Percentiles rank a stretch among this genome's conserved stretches.
These are phyloP conservation scores for Perognathus longimembris DNA, from an alignment of 2,113 vertebrate genomes.

Conservation along the genomic window DNA sequence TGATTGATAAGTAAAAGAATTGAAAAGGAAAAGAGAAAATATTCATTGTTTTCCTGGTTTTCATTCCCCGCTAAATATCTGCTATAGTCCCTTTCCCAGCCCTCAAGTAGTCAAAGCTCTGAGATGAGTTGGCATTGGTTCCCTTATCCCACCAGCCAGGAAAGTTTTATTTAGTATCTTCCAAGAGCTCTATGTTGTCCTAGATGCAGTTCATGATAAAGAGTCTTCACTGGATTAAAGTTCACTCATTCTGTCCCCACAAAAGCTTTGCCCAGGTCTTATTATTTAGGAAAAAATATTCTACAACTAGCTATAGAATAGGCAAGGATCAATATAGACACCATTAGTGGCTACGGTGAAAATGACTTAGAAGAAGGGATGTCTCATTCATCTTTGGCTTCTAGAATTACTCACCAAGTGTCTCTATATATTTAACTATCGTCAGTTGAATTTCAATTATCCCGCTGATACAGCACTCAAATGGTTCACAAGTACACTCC, in stretches of 20 bases:
- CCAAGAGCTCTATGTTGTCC: background rate
- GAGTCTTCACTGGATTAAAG: background rate
- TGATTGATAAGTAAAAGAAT: too few species aligned
- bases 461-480: background rate
- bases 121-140: background rate
- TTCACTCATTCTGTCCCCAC: background rate
- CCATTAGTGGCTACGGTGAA: background rate
- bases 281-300: background rate
- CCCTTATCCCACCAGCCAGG: background rate
- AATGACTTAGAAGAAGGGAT: background rate
- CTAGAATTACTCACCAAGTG: slow-evolving; percentile 22
- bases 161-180: slow-evolving; percentile 1
- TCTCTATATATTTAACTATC: background rate
- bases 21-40: background rate
- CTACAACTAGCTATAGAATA: background rate
- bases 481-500: background rate
- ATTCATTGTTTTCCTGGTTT: background rate
- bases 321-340: background rate
- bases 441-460: background rate
- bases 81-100: background rate
- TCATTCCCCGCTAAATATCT: background rate
- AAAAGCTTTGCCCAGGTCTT: background rate
- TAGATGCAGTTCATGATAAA: background rate
- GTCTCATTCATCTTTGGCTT: background rate
- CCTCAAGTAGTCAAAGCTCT: background rate